Conservation (phyloP, 2,888 invertebrate species). For the Xiphydria camelus region DNA sequence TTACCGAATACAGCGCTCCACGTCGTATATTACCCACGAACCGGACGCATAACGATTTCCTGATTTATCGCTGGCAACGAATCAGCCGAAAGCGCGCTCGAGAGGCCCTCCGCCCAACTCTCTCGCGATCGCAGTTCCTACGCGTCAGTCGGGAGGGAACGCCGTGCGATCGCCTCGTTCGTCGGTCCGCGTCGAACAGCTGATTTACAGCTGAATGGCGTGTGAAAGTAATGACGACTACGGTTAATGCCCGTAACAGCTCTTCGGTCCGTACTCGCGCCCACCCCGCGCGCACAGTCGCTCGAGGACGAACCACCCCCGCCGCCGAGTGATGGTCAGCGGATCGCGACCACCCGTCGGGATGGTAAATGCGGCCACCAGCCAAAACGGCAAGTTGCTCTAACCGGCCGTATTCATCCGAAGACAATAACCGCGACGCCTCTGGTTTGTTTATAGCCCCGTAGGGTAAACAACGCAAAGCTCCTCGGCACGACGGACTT, state of each 20-base stretch:
- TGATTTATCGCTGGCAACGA: too few species aligned
- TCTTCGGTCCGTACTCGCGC: constrained; percentile 6
- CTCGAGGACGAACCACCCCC: not conserved
- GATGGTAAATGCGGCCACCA: constrained; percentile 47
- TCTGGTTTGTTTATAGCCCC: constrained; percentile 14
- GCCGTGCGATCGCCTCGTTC: too few species aligned
- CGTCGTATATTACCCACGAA: too few species aligned
- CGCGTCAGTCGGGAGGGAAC: too few species aligned
- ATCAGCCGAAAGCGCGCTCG: too few species aligned
- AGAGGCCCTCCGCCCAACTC: constrained; percentile 13
- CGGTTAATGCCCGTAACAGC: constrained; percentile 30
- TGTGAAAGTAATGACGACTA: constrained; percentile 21
- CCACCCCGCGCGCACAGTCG: constrained; percentile 2
- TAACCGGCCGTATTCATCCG: constrained; percentile 31
- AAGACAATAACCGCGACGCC: constrained; percentile 23
- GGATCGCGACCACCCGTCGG: constrained; percentile 21
- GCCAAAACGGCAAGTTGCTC: constrained; percentile 32
- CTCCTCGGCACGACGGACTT: too few species aligned
- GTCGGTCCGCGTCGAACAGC: constrained; percentile 1
- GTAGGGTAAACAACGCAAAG: constrained; percentile 10
- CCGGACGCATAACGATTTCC: too few species aligned
- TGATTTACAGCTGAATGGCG: constrained; percentile 26
- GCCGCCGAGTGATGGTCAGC: constrained; percentile 19
- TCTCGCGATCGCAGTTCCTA: constrained; percentile 4
- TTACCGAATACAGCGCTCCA: too few species aligned